These are phyloP conservation scores for Asobara japonica DNA, from an alignment of 1,140 invertebrate species.

Conservation along the genomic window DNA sequence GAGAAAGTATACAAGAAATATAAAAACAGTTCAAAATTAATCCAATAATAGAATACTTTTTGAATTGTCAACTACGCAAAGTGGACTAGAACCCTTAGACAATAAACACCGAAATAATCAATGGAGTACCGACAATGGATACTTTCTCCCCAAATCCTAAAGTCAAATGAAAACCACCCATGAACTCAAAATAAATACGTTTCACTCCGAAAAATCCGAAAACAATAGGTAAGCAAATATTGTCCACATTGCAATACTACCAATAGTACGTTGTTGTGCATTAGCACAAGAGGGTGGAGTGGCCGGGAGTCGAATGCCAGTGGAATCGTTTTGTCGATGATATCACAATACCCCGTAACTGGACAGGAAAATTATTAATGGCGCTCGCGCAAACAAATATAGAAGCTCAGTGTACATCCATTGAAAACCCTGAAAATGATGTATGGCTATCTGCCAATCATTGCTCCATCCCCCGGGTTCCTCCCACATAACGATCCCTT, in stretches of 20 bases:
- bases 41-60: too few species aligned
- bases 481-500: not conserved
- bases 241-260: constrained; percentile 23
- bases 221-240: constrained; percentile 11
- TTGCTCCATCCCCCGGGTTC: not conserved
- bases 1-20: not conserved
- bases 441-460: constrained; percentile 44
- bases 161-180: not conserved
- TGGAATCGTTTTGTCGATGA: constrained; percentile 36
- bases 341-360: constrained; percentile 37
- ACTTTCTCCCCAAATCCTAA: not conserved
- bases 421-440: constrained; percentile 44
- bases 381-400: constrained; percentile 33
- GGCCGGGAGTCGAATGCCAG: not conserved
- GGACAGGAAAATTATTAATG: constrained; percentile 41
- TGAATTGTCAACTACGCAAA: not conserved
- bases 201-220: not conserved
- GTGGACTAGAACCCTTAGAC: not conserved
- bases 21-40: too few species aligned
- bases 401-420: constrained; percentile 32
- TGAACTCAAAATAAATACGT: not conserved
- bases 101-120: not conserved
- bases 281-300: constrained; percentile 13
- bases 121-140: not conserved
- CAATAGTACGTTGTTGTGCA: constrained; percentile 37